phyloP scores from a whole-genome alignment of 2,888 invertebrate genomes.

The Magallana nippona region DNA sequence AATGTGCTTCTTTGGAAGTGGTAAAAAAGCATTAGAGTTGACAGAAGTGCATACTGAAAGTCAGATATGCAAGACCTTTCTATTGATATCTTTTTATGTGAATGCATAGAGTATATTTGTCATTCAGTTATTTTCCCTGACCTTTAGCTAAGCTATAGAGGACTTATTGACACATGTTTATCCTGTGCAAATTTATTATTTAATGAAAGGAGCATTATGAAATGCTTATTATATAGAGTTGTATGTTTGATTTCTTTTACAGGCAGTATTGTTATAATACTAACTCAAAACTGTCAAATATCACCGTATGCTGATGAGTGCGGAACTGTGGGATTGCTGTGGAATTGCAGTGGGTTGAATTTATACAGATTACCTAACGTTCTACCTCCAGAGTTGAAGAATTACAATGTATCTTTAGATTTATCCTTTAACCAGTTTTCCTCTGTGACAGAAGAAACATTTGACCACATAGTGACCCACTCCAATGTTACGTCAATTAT shows the following conservation, averaged over 20 bases:
- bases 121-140: too few species aligned
- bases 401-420: not conserved
- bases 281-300: not conserved
- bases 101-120: too few species aligned
- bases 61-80: too few species aligned
- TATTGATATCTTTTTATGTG: too few species aligned
- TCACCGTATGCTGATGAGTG: not conserved
- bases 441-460: not conserved
- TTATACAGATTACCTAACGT: not conserved
- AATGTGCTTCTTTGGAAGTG: too few species aligned
- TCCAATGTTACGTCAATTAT: not conserved
- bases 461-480: not conserved
- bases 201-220: too few species aligned
- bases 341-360: not conserved
- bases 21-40: too few species aligned
- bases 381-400: not conserved
- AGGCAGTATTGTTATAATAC: not conserved
- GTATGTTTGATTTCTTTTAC: not conserved
- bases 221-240: too few species aligned
- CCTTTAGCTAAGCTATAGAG: too few species aligned
- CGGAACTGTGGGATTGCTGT: not conserved
- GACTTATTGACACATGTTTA: too few species aligned
- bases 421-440: not conserved
- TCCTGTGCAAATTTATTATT: too few species aligned
- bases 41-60: too few species aligned